Conservation (phyloP, 2,113 vertebrate genomes). For the Murina feae region DNA sequence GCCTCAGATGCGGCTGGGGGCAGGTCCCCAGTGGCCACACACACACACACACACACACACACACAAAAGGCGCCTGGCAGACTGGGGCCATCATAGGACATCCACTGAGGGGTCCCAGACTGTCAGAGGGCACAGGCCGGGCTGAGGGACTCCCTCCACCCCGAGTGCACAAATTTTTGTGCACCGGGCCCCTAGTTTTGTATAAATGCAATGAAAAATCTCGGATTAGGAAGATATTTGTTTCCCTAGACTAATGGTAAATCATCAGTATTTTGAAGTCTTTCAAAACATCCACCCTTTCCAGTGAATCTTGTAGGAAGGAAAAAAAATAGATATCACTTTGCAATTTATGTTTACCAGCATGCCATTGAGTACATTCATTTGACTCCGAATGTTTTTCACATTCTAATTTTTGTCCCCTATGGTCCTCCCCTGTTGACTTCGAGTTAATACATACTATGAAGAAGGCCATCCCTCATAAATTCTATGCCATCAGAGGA, state of each 20-base stretch:
- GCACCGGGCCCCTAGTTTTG: no score
- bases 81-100: no score
- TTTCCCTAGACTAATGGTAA: neutral
- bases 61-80: no score
- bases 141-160: no score
- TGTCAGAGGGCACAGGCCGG: no score
- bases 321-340: neutral
- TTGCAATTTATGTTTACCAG: neutral
- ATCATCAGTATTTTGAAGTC: neutral
- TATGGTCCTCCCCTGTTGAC: constrained; percentile 55
- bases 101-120: no score
- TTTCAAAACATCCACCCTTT: neutral
- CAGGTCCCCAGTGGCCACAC: no score
- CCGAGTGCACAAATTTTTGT: no score
- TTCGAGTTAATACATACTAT: constrained; percentile 65
- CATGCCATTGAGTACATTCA: neutral
- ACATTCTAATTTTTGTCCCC: constrained; percentile 45
- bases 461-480: constrained; percentile 66
- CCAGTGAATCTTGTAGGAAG: neutral
- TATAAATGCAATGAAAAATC: neutral
- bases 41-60: no score
- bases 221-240: neutral
- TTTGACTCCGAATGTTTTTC: constrained; percentile 34
- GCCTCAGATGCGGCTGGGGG: no score
- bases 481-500: constrained; percentile 52